These are phyloP conservation scores for Pogona vitticeps DNA, from an alignment of 2,113 vertebrate species.

Conservation along the genomic window DNA sequence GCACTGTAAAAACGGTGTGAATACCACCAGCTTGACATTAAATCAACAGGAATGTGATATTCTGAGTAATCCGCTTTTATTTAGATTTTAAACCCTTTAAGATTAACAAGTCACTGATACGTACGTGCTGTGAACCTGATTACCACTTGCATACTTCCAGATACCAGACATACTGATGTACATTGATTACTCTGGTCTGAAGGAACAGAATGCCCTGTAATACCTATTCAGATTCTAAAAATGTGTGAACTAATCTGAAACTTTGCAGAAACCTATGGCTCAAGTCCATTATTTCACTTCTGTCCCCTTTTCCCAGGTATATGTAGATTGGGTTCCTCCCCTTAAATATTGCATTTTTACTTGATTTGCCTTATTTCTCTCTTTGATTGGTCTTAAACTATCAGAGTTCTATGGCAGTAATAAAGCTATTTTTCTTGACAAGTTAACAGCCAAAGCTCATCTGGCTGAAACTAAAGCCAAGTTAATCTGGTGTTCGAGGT, in stretches of 20 bases:
- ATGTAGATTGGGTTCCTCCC: too few relatives aligned
- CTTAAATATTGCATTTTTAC: slow-evolving; percentile 33
- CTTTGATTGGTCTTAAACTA: slow-evolving; percentile 79
- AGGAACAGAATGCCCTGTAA: background rate
- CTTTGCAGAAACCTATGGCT: background rate
- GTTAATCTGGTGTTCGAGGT: slow-evolving; percentile 77
- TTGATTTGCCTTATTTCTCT: slow-evolving; percentile 62
- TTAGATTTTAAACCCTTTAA: slow-evolving; percentile 33
- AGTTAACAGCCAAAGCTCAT: slow-evolving; percentile 76
- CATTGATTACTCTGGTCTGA: background rate
- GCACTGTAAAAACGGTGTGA: rapidly evolving
- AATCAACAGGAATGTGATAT: background rate
- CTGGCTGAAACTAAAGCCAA: slow-evolving; percentile 77
- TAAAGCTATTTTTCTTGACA: slow-evolving; percentile 80
- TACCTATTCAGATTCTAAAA: background rate
- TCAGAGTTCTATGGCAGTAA: slow-evolving; percentile 70
- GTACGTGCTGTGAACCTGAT: slow-evolving; percentile 10
- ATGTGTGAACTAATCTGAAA: slow-evolving; percentile 14
- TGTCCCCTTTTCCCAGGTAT: slow-evolving; percentile 60
- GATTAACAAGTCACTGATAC: background rate
- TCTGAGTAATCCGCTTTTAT: rapidly evolving
- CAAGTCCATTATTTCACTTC: slow-evolving; percentile 63
- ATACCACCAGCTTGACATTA: slow-evolving; percentile 13
- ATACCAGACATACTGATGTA: background rate
- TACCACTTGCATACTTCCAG: rapidly evolving